Conservation (phyloP, 1,140 invertebrate genomes). For the Idris sp. region DNA sequence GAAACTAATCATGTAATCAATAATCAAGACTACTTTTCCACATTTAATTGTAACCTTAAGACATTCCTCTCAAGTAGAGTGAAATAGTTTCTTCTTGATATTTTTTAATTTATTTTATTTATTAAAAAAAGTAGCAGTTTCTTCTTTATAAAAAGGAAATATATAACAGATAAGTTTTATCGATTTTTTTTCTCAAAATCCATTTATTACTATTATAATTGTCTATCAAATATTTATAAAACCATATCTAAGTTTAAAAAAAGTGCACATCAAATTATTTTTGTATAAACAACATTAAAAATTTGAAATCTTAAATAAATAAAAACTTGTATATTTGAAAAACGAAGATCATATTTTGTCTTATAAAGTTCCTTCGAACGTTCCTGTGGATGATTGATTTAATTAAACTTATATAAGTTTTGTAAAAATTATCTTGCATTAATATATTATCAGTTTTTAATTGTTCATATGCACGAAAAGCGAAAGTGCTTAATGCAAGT, state of each 20-base stretch:
- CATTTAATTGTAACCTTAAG: slow-evolving; percentile 9
- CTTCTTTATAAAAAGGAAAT: not conserved
- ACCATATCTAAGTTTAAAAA: too few relatives aligned
- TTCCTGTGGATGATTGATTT: too few relatives aligned
- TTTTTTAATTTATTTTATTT: too few relatives aligned
- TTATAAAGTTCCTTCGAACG: too few relatives aligned
- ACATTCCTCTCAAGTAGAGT: slow-evolving; percentile 4
- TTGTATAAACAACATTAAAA: too few relatives aligned
- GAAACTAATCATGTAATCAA: slow-evolving; percentile 29
- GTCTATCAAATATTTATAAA: too few relatives aligned
- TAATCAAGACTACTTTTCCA: slow-evolving; percentile 22
- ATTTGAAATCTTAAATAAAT: too few relatives aligned
- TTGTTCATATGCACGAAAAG: slow-evolving; percentile 40
- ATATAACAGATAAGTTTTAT: slow-evolving; percentile 7
- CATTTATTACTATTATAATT: too few relatives aligned
- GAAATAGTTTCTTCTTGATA: not conserved
- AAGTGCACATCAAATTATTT: too few relatives aligned
- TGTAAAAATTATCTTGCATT: slow-evolving; percentile 12
- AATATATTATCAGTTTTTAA: slow-evolving; percentile 19
- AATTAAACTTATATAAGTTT: slow-evolving; percentile 29
- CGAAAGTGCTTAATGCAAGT: slow-evolving; percentile 26
- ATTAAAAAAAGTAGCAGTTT: too few relatives aligned
- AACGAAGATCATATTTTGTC: too few relatives aligned
- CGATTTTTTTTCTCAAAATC: slow-evolving; percentile 6
- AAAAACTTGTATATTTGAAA: too few relatives aligned